phyloP scores from a whole-genome alignment of 2,113 vertebrate genomes.

The Chascanopsetta lugubris region DNA sequence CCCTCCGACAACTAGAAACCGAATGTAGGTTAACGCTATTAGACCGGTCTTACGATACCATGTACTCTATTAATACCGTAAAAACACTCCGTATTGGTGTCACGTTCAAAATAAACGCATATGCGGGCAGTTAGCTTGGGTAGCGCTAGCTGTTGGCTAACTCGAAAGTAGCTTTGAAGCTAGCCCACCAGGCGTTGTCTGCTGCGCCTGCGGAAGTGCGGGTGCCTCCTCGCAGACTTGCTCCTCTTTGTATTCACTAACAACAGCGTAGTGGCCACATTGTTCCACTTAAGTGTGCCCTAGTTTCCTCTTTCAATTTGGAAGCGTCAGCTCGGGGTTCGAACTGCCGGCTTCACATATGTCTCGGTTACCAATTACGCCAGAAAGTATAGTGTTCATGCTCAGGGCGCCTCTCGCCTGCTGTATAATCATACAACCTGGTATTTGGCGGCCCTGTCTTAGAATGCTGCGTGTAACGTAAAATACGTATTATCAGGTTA shows the following conservation, averaged over 20 bases:
- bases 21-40: conserved; percentile 13
- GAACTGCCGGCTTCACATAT: not conserved
- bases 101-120: not conserved
- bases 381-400: not conserved
- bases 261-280: conserved; percentile 25
- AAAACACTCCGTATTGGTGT: no score
- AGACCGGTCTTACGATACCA: not conserved
- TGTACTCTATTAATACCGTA: no score
- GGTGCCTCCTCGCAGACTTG: conserved; percentile 18
- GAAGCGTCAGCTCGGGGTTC: not conserved
- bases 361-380: not conserved
- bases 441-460: conserved; percentile 25
- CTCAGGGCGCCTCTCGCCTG: conserved; percentile 25
- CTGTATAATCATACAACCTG: conserved; percentile 43
- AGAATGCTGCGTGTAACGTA: not conserved
- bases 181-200: conserved; percentile 74
- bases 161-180: conserved; percentile 55
- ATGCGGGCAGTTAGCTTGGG: not conserved
- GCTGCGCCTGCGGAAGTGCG: conserved; percentile 70
- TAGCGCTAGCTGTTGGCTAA: conserved; percentile 5
- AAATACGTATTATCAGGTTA: conserved; percentile 13
- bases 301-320: not conserved
- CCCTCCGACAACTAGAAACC: conserved; percentile 7
- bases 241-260: conserved; percentile 51
- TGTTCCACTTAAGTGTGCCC: conserved; percentile 2